Conservation (phyloP, 1,140 invertebrate genomes). For the Drosophila insularis region DNA sequence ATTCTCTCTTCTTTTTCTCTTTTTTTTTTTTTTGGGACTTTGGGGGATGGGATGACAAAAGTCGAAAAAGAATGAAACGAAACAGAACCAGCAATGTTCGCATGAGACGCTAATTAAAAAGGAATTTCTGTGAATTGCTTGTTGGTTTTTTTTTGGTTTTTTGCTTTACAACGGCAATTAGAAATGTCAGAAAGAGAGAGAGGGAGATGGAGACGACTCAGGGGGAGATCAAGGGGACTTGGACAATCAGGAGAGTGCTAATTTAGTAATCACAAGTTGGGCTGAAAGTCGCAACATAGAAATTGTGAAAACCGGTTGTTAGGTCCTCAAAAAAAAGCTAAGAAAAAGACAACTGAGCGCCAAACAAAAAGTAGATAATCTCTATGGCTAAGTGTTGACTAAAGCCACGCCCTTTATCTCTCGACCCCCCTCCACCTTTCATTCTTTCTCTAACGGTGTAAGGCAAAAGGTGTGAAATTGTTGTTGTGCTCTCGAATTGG, state of each 20-base stretch:
- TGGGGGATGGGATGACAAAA: constrained; percentile 9
- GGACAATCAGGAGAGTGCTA: constrained; percentile 75
- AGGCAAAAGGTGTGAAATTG: constrained; percentile 65
- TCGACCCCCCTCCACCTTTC: not conserved
- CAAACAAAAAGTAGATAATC: constrained; percentile 26
- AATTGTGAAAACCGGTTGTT: constrained; percentile 55
- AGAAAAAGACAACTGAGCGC: not conserved
- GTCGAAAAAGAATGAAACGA: constrained; percentile 23
- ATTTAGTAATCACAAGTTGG: constrained; percentile 75
- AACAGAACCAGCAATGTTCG: constrained; percentile 34
- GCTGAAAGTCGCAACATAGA: constrained; percentile 32
- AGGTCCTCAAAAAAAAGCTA: constrained; percentile 53
- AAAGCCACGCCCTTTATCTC: constrained; percentile 26
- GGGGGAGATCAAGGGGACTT: not conserved
- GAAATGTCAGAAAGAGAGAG: constrained; percentile 41
- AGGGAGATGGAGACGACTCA: not conserved
- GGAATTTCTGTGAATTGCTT: constrained; percentile 58
- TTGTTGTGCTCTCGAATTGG: constrained; percentile 44
- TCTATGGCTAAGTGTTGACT: constrained; percentile 2
- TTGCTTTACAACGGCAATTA: constrained; percentile 57
- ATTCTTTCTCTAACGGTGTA: constrained; percentile 52
- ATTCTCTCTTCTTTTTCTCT: constrained; percentile 5
- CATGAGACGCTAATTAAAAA: constrained; percentile 71
- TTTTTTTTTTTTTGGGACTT: constrained; percentile 44
- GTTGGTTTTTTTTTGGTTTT: constrained; percentile 10